phyloP scores from a whole-genome alignment of 1,140 invertebrate species.

The Caenorhabditis brenneri region DNA sequence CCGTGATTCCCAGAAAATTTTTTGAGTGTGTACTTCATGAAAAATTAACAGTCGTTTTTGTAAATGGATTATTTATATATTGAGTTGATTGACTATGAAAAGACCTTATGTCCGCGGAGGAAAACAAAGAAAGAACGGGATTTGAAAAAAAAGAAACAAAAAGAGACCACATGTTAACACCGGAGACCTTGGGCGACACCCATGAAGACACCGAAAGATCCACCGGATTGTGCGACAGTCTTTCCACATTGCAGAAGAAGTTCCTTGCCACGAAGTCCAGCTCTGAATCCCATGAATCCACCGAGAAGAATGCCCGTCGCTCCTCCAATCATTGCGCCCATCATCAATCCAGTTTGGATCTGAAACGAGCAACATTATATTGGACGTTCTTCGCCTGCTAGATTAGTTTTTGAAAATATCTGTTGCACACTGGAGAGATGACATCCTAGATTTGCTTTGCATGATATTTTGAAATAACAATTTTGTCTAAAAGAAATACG shows the following conservation, averaged over 20 bases:
- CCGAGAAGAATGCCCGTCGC: slow-evolving; percentile 51
- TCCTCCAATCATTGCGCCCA: slow-evolving; percentile 53
- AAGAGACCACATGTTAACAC: slow-evolving; percentile 31
- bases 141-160: not conserved
- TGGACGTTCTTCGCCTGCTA: too few relatives aligned
- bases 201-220: slow-evolving; percentile 55
- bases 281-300: slow-evolving; percentile 45
- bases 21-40: not conserved
- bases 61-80: slow-evolving; percentile 21
- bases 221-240: slow-evolving; percentile 55
- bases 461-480: too few relatives aligned
- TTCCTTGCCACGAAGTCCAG: slow-evolving; percentile 47
- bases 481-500: too few relatives aligned
- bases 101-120: not conserved
- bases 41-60: not conserved
- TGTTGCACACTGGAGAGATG: too few relatives aligned
- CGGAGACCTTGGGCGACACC: slow-evolving; percentile 48
- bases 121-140: not conserved
- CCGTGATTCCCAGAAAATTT: not conserved
- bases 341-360: slow-evolving; percentile 50
- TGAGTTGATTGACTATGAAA: slow-evolving; percentile 17
- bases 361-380: not conserved
- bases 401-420: too few relatives aligned
- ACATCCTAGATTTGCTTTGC: too few relatives aligned
- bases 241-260: slow-evolving; percentile 48